Evolutionary conservation across 2,113 vertebrate species (phyloP).

Genomic region (Pelusios castaneus): DNA sequence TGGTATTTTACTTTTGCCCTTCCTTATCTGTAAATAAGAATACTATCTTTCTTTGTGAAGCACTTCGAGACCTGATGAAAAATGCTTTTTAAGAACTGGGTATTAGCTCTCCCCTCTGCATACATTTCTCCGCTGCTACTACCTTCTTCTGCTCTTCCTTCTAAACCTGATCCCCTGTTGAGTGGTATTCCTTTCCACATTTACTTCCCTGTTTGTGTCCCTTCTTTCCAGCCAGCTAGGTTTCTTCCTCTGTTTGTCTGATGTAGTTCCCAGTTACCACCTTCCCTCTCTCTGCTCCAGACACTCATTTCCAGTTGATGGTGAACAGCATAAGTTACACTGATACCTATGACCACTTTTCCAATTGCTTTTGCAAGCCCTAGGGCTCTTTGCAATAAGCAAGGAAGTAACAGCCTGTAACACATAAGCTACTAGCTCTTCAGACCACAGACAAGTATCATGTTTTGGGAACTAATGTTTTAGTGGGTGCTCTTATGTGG

Average conservation of each 20-base stretch:
- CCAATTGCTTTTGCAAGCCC: neutral
- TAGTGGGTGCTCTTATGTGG: neutral
- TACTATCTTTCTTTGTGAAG: neutral
- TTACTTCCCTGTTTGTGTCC: neutral
- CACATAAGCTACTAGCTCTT: neutral
- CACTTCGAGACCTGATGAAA: neutral
- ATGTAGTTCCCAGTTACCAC: neutral
- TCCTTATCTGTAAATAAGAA: neutral
- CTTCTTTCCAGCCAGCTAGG: neutral
- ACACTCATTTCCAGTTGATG: neutral
- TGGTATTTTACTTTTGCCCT: neutral
- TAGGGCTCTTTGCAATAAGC: neutral
- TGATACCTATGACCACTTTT: neutral
- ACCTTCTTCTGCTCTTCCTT: neutral
- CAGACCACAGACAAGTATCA: neutral
- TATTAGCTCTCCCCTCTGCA: neutral
- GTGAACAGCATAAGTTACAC: neutral
- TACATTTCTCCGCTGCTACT: neutral
- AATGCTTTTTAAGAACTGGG: neutral
- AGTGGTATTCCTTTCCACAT: neutral
- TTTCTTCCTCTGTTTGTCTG: neutral
- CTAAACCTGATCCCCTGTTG: neutral
- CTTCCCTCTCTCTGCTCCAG: neutral
- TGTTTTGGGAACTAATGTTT: neutral
- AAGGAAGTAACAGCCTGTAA: neutral